phyloP scores from a whole-genome alignment of 2,113 vertebrate species.

The Grammomys surdaster region DNA sequence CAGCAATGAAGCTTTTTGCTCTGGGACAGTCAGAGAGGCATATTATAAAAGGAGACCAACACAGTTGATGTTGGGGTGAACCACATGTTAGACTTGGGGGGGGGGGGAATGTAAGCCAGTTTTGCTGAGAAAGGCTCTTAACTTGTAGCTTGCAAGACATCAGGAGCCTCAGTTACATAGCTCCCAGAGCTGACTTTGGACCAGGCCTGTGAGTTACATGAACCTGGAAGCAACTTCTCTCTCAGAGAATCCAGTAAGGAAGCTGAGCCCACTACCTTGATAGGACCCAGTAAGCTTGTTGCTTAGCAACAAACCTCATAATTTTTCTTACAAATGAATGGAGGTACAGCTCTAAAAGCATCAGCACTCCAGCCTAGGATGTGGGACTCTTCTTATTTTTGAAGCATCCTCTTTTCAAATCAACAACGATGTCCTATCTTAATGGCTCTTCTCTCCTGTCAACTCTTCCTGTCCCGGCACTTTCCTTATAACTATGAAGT shows the following conservation, averaged over 20 bases:
- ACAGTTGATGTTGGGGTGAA: not conserved
- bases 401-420: slow-evolving; percentile 1
- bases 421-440: not conserved
- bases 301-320: not conserved
- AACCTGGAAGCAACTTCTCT: not conserved
- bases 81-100: not conserved
- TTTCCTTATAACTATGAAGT: not conserved
- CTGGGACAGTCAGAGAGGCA: not conserved
- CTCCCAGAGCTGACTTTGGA: not conserved
- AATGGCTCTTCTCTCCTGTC: not conserved
- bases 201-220: not conserved
- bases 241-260: not conserved
- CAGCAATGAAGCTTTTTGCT: not conserved
- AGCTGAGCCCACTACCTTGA: not conserved
- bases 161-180: not conserved
- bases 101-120: too few species aligned
- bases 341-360: not conserved
- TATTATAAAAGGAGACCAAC: not conserved
- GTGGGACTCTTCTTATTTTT: not conserved
- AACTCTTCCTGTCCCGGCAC: too few species aligned
- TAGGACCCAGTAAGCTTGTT: not conserved
- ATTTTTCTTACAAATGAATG: not conserved
- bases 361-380: not conserved
- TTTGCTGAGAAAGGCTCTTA: not conserved
- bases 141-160: not conserved